phyloP scores from a whole-genome alignment of 2,888 invertebrate genomes.

The Pharmacophagus antenor region DNA sequence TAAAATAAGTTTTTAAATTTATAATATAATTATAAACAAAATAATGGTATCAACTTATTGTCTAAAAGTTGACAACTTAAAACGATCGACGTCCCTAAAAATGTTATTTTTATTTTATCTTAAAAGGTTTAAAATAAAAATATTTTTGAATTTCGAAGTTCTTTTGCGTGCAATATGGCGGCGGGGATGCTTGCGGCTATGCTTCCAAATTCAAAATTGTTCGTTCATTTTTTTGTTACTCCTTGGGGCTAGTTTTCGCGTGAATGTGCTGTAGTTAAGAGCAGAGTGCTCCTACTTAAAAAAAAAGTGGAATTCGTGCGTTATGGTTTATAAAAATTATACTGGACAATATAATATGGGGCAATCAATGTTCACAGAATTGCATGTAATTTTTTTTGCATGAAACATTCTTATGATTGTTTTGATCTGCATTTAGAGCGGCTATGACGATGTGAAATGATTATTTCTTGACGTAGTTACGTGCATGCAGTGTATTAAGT shows the following conservation, averaged over 20 bases:
- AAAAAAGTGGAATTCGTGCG: constrained; percentile 32
- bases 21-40: background rate
- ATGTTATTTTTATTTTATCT: background rate
- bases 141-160: constrained; percentile 1
- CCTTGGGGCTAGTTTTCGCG: constrained; percentile 48
- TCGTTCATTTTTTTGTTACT: constrained; percentile 32
- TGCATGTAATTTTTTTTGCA: background rate
- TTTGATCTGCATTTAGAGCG: background rate
- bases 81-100: background rate
- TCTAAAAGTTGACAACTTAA: background rate
- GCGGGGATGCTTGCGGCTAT: constrained; percentile 49
- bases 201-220: constrained; percentile 61
- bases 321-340: constrained; percentile 36
- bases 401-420: background rate
- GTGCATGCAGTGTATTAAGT: no score
- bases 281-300: constrained; percentile 36
- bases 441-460: background rate
- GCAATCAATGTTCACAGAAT: constrained; percentile 1
- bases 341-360: constrained; percentile 16
- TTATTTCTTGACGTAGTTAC: no score
- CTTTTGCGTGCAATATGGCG: constrained; percentile 70
- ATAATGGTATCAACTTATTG: background rate
- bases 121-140: background rate
- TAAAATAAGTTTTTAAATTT: no score
- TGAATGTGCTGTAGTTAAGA: constrained; percentile 44